phyloP scores from a whole-genome alignment of 2,797 vertebrate species.

The Sparidentex hasta region DNA sequence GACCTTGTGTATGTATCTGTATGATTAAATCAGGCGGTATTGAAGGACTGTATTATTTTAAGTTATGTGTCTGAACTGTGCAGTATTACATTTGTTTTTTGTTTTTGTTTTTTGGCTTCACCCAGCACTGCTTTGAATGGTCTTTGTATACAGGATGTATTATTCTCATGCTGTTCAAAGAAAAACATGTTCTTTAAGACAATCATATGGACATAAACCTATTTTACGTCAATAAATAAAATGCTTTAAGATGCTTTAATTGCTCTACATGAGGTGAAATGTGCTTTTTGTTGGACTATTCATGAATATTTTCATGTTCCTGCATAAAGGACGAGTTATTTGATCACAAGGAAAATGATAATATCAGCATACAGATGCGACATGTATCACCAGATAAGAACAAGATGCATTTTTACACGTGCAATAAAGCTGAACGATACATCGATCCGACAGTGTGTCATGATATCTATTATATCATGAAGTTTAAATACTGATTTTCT shows the following conservation, averaged over 20 bases:
- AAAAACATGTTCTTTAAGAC: constrained; percentile 59
- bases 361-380: constrained; percentile 6
- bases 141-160: constrained; percentile 47
- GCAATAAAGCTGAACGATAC: constrained; percentile 65
- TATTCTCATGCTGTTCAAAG: constrained; percentile 42
- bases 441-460: constrained; percentile 10
- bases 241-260: constrained; percentile 53
- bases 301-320: constrained; percentile 1
- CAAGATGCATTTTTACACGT: constrained; percentile 52
- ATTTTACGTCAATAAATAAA: constrained; percentile 60
- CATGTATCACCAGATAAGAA: constrained; percentile 37
- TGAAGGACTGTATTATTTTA: constrained; percentile 68
- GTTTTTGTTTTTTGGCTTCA: constrained; percentile 39
- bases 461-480: not conserved
- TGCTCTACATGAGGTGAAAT: constrained; percentile 24
- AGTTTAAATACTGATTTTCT: not conserved
- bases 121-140: constrained; percentile 57
- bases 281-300: constrained; percentile 19
- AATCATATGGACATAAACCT: constrained; percentile 63
- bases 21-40: constrained; percentile 50
- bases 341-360: not conserved
- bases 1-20: constrained; percentile 49
- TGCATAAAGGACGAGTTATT: not conserved
- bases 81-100: constrained; percentile 65
- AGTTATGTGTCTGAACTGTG: constrained; percentile 72